Conservation (phyloP, 2,888 invertebrate species). For the Oscheius onirici region DNA sequence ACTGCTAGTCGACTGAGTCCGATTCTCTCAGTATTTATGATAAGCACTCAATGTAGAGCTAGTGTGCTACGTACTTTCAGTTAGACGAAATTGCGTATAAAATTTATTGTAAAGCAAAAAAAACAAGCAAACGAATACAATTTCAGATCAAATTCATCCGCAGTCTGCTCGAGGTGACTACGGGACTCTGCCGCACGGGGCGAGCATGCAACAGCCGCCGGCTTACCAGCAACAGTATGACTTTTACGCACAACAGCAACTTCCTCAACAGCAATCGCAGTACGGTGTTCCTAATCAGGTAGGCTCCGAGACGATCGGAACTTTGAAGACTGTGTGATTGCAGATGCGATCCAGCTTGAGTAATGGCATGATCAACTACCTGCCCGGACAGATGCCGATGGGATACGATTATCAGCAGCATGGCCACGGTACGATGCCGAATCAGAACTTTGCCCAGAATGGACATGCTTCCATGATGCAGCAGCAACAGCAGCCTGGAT, state of each 20-base stretch:
- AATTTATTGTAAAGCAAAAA: too few relatives aligned
- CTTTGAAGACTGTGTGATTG: not conserved
- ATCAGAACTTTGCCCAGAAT: not conserved
- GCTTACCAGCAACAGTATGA: slow-evolving; percentile 32
- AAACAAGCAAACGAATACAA: too few relatives aligned
- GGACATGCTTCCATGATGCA: slow-evolving; percentile 4
- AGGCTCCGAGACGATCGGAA: not conserved
- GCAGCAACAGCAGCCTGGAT: slow-evolving; percentile 24
- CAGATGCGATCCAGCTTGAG: slow-evolving; percentile 55
- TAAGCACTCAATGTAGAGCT: too few relatives aligned
- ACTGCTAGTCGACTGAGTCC: too few relatives aligned
- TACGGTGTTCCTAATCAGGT: slow-evolving; percentile 9
- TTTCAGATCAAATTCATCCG: slow-evolving; percentile 6
- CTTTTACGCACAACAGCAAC: slow-evolving; percentile 21
- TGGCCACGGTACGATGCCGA: not conserved
- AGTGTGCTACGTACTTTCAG: too few relatives aligned
- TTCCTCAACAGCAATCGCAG: not conserved
- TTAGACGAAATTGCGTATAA: too few relatives aligned
- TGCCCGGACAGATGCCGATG: slow-evolving; percentile 34
- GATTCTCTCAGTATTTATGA: too few relatives aligned
- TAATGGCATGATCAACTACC: slow-evolving; percentile 59
- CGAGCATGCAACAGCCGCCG: slow-evolving; percentile 14
- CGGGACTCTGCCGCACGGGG: slow-evolving; percentile 32
- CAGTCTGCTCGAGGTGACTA: slow-evolving; percentile 24
- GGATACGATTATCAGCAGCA: slow-evolving; percentile 23